Conservation (phyloP, 1,140 invertebrate species). For the Vanessa tameamea region DNA sequence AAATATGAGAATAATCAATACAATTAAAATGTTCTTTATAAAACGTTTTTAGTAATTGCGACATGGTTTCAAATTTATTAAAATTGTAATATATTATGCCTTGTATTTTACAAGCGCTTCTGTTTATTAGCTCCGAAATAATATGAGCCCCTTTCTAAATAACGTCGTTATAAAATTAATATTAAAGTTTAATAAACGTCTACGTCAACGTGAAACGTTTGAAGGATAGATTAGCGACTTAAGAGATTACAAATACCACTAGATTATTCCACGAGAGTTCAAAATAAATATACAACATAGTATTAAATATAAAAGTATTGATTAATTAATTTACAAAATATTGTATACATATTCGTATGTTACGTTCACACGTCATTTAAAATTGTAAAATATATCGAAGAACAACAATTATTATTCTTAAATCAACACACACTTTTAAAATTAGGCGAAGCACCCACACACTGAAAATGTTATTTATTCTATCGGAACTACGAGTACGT, state of each 20-base stretch:
- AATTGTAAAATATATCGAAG: no score
- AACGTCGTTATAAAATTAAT: constrained; percentile 42
- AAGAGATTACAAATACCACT: constrained; percentile 23
- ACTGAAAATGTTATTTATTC: no score
- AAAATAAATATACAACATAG: neutral
- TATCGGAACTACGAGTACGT: no score
- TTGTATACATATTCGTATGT: no score
- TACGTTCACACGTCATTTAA: no score
- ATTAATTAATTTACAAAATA: no score
- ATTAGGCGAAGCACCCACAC: no score
- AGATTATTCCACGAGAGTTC: neutral
- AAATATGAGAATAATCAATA: no score
- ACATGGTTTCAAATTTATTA: neutral
- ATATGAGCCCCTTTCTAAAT: constrained; percentile 21
- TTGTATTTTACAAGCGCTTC: no score
- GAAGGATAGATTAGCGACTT: constrained; percentile 45
- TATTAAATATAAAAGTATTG: neutral
- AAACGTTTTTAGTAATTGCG: neutral
- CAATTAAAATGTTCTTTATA: no score
- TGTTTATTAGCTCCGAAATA: constrained; percentile 18
- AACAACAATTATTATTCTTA: no score
- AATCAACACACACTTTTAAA: no score
- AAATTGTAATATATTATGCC: neutral
- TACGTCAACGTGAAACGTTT: constrained; percentile 50
- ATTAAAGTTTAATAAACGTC: constrained; percentile 42